Base-by-base conservation (phyloP, 2,888 invertebrate genomes). In the Temnothorax rugatulus region DNA sequence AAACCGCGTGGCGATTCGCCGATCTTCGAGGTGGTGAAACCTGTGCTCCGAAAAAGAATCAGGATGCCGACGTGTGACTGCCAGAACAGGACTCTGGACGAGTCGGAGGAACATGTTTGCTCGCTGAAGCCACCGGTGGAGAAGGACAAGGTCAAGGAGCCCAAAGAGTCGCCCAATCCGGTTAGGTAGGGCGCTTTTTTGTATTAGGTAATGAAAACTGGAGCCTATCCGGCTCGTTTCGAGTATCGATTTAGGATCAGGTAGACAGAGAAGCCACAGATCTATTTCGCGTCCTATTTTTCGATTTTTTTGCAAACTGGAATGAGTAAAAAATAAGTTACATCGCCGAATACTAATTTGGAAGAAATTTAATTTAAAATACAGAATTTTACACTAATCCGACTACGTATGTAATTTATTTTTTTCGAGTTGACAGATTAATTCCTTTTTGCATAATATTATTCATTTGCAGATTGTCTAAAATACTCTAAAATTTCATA, bases 31-130 rank as follows among this genome's bases (percentile, higher is more conserved):
- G 47, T 34, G 47, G 44, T 47, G 64, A 63, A 50, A 15, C 34
- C 34, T 4, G 66, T 61, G 66, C 7, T 29, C 18, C 21, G 52
- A 59, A 18, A 59, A 47, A n/a, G 15, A 25, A 18, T n/a, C 25
- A 52, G 86, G 68, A 94, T 94, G 94, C 92, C 93, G 18, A 91
- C 89, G 38, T 94, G 94, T 71, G 86, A 89, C 25, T 94, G 94
- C 75, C 86, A 91, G n/a, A 85, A 79, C 68, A 79, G 84, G 4
- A 68, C 85, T 52, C 81, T 74, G 63, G 84, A 89, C 38, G 83
- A 88, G 63, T 85, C 88, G 83, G 87, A 86, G 63, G 85, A 86
- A 74, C 93, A 92, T 54, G 86, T 90, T 34, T 93, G 92, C 75
- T 87, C 91, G 57, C 21, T 88, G n/a, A 91, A 92, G 47, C 86